Evolutionary conservation across 2,888 invertebrate genomes (phyloP), one percentile per base, ranked within the genome.

Genomic region (Trissoscelio sp.): DNA sequence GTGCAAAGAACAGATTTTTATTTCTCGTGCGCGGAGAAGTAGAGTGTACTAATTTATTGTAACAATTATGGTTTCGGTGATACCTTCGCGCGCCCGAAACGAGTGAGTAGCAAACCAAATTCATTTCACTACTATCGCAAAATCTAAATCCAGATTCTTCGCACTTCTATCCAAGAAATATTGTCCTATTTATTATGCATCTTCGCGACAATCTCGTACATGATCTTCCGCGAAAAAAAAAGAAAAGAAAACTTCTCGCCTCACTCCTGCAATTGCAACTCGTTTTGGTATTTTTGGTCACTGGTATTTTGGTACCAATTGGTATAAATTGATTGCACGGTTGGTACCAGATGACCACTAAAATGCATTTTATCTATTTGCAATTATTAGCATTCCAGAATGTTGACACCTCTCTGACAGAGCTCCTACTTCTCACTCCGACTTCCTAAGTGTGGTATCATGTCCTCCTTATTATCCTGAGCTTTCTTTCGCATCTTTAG

Each of bases 381-480:
- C 85, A 82, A 87, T 87, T 85, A 89, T 88, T 87, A 84, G 87
- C 89, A 90, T 90, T 90, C 90, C 90, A 86, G 83, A 90, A 86
- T 89, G 88, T 90, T 89, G 89, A 89, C 88, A 89, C 88, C 88
- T 87, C 83, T 83, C 85, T 88, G 86, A 88, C 87, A 88, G 86
- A 84, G 83, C 83, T 72, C 60, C 57, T n/a, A 18, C 28, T 22
- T 74, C 78, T 69, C 64, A 14, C 37, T 81, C 51, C 12, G 11
- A 12, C 31, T 12, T 4, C 5, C 37, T 1, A 6, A 9, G 12
- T 18, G 51, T 28, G 6, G 2, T 22, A 66, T 74, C 57, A 12
- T n/a, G 3, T 53, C 3, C 7, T 67, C 67, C 4, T 18, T 28
- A 11, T 67, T 57, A 11, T n/a, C 20, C 11, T 20, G 39, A 42